Conservation (phyloP, 2,888 invertebrate genomes). For the Halictus quadricinctus region DNA sequence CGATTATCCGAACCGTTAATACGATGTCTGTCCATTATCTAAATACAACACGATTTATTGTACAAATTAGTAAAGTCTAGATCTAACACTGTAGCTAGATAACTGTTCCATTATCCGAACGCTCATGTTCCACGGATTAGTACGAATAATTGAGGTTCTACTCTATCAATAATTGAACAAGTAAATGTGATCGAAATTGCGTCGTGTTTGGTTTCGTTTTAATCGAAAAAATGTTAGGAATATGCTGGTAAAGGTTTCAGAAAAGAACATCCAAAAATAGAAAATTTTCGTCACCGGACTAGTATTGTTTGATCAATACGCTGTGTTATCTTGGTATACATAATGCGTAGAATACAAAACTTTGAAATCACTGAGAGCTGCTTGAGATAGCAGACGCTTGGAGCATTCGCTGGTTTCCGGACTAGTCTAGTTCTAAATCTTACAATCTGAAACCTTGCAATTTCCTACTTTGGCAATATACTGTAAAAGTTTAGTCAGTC, state of each 20-base stretch:
- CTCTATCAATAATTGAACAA: not conserved
- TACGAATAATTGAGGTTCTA: not conserved
- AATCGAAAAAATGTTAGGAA: not conserved
- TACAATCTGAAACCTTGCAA: constrained; percentile 9
- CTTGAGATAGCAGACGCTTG: not conserved
- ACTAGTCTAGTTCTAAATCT: constrained; percentile 2
- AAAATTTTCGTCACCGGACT: not conserved
- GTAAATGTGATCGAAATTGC: not conserved
- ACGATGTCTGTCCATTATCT: not conserved
- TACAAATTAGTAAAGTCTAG: not conserved
- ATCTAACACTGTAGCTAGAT: no score
- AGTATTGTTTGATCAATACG: not conserved
- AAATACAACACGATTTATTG: no score
- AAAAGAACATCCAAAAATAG: not conserved
- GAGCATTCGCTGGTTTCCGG: not conserved
- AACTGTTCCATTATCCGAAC: not conserved
- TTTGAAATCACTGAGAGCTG: not conserved
- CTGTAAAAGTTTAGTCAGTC: constrained; percentile 1
- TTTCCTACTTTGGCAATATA: constrained; percentile 16
- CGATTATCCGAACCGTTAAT: not conserved
- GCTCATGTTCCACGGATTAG: no score
- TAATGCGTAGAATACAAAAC: not conserved
- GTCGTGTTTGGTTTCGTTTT: not conserved
- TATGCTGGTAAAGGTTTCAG: not conserved
- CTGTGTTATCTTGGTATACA: not conserved